phyloP scores from a whole-genome alignment of 2,113 vertebrate species.

The Galbula dea region DNA sequence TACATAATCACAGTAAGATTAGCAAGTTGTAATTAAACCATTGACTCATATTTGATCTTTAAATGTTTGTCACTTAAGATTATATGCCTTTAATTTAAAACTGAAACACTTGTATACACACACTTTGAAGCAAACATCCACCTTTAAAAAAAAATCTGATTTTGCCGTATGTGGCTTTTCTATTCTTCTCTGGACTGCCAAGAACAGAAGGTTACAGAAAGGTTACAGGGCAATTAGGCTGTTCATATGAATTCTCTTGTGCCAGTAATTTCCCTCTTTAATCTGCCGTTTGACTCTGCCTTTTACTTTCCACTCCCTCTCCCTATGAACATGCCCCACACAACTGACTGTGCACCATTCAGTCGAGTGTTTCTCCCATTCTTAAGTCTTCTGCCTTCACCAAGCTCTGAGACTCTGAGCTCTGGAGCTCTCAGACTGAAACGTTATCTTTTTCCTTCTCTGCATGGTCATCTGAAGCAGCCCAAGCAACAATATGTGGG shows the following conservation, averaged over 20 bases:
- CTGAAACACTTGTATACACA: background rate
- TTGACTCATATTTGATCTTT: background rate
- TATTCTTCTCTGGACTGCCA: background rate
- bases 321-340: background rate
- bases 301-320: background rate
- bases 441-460: background rate
- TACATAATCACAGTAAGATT: background rate
- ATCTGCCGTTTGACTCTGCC: background rate
- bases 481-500: background rate
- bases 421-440: background rate
- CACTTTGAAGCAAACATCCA: background rate
- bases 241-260: background rate
- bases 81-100: background rate
- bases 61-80: background rate
- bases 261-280: background rate
- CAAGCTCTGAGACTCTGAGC: background rate
- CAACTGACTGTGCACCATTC: background rate
- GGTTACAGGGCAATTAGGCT: background rate
- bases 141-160: background rate
- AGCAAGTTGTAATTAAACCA: background rate
- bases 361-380: background rate
- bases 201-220: background rate
- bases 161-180: background rate
- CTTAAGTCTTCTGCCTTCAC: background rate
- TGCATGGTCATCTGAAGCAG: background rate